Conservation (phyloP, 2,797 vertebrate genomes). For the Falco novaeseelandiae region DNA sequence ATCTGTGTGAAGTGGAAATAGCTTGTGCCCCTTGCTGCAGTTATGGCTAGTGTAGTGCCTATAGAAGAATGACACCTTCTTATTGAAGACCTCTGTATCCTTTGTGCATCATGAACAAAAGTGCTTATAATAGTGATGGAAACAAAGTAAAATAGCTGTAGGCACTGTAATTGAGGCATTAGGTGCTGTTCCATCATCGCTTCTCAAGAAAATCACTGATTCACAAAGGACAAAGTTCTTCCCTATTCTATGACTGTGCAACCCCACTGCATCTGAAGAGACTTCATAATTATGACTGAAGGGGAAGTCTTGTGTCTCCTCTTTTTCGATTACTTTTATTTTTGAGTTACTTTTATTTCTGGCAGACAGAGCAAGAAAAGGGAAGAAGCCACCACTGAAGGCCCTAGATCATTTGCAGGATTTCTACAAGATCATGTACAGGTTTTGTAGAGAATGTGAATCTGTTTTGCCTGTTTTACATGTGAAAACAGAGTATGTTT, state of each 20-base stretch:
- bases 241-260: not conserved
- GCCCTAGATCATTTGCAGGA: not conserved
- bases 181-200: not conserved
- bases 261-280: not conserved
- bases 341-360: not conserved
- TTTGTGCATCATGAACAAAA: not conserved
- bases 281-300: not conserved
- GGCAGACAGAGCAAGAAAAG: not conserved
- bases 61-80: not conserved
- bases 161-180: not conserved
- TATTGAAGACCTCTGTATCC: not conserved
- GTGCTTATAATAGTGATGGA: not conserved
- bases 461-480: not conserved
- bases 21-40: not conserved
- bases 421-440: not conserved
- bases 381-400: not conserved
- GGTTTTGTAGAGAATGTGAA: not conserved
- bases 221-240: not conserved
- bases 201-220: not conserved
- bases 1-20: not conserved
- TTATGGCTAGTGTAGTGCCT: not conserved
- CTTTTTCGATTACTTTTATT: not conserved
- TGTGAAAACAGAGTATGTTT: conserved; percentile 19
- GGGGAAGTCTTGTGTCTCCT: not conserved
- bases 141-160: not conserved